A percentile compares a stretch with the other conserved stretches of the same genome.
Conservation (phyloP, 2,113 vertebrate genomes). For the Otus sunia region DNA sequence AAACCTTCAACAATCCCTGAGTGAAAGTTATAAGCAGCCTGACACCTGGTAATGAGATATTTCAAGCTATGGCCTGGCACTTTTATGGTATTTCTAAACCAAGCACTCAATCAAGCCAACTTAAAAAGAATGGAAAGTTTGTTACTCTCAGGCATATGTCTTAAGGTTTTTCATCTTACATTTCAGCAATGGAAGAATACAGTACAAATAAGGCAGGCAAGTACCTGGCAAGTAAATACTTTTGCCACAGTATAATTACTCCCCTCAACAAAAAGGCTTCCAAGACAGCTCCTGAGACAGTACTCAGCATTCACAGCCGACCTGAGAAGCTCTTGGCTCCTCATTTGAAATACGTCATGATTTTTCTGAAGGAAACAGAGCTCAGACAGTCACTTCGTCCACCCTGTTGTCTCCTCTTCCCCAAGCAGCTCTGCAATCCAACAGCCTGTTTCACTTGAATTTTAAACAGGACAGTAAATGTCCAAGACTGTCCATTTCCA, state of each 20-base stretch:
- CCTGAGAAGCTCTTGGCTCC: neutral
- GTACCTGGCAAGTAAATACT: neutral
- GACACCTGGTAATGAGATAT: conserved; percentile 46
- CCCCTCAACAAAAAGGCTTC: neutral
- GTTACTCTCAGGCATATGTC: neutral
- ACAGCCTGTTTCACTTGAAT: neutral
- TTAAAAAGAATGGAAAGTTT: conserved; percentile 12
- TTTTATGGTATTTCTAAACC: conserved; percentile 37
- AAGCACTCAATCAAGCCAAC: conserved; percentile 6
- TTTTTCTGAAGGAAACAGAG: neutral
- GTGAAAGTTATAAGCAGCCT: conserved; percentile 30
- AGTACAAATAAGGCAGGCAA: neutral
- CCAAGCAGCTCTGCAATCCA: neutral
- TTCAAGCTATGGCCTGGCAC: conserved; percentile 30
- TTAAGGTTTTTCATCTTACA: neutral
- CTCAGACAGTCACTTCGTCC: neutral
- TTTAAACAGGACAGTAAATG: neutral
- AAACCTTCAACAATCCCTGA: neutral
- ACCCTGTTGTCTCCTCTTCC: neutral
- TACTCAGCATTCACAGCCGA: neutral
- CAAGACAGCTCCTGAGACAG: neutral
- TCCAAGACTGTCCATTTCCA: neutral
- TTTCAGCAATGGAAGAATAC: neutral
- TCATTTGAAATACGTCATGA: neutral
- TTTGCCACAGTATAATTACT: neutral